These are phyloP conservation scores for Vanessa tameamea DNA, from an alignment of 1,140 invertebrate species.

Conservation along the genomic window DNA sequence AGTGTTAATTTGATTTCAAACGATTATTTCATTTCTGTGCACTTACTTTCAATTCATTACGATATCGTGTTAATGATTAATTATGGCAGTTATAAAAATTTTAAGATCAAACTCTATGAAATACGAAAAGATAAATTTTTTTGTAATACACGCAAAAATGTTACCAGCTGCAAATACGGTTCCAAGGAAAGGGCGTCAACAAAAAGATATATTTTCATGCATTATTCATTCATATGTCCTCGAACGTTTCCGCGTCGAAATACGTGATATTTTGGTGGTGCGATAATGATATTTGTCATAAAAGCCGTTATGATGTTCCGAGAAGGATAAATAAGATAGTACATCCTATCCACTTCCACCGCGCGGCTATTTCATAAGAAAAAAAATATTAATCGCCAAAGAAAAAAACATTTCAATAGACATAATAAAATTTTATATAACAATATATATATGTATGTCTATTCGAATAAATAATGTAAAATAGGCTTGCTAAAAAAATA, in stretches of 20 bases:
- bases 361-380: not conserved
- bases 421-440: too few relatives aligned
- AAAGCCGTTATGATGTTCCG: conserved; percentile 51
- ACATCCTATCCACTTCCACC: not conserved
- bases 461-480: too few relatives aligned
- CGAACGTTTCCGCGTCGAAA: conserved; percentile 69
- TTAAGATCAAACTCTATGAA: not conserved
- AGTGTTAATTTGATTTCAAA: conserved; percentile 69
- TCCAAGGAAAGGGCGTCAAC: conserved; percentile 62
- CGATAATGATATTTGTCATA: conserved; percentile 75
- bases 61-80: conserved; percentile 1
- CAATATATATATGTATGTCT: too few relatives aligned
- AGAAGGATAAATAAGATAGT: conserved; percentile 12
- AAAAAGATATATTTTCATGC: conserved; percentile 77
- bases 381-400: not conserved
- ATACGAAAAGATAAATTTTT: conserved; percentile 21
- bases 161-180: conserved; percentile 67
- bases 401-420: not conserved
- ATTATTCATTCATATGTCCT: conserved; percentile 77
- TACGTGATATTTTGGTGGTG: conserved; percentile 68
- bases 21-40: conserved; percentile 49
- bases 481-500: too few relatives aligned
- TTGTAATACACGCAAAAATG: conserved; percentile 63
- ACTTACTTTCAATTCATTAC: conserved; percentile 19
- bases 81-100: not conserved